These are phyloP conservation scores for Cryptosula pallasiana DNA, from an alignment of 2,888 invertebrate species.

Conservation along the genomic window DNA sequence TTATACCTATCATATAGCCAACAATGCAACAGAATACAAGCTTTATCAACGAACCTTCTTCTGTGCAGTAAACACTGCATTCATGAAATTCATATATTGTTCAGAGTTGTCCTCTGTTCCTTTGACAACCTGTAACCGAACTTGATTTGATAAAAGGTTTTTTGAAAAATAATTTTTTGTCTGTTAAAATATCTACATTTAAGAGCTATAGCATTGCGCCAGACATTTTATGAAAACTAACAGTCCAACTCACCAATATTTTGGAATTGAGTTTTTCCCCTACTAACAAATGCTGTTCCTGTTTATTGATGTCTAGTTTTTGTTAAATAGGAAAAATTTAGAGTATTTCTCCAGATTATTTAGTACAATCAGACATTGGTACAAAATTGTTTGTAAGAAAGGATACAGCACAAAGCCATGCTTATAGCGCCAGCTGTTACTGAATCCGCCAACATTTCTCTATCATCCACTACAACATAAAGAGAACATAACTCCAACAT, in stretches of 20 bases:
- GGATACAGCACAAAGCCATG: slow-evolving; percentile 83
- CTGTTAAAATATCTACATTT: too few species aligned
- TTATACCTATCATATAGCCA: too few species aligned
- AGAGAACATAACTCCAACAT: too few species aligned
- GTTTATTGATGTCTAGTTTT: slow-evolving; percentile 53
- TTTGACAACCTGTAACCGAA: slow-evolving; percentile 61
- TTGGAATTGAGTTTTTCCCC: slow-evolving; percentile 65
- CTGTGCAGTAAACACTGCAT: slow-evolving; percentile 92
- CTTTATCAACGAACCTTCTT: slow-evolving; percentile 55
- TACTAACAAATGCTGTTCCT: slow-evolving; percentile 53
- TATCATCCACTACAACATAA: slow-evolving; percentile 34
- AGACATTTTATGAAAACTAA: too few species aligned
- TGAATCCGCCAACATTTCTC: slow-evolving; percentile 48
- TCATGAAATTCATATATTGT: slow-evolving; percentile 98
- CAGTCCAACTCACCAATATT: slow-evolving; percentile 62
- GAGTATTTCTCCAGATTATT: too few species aligned
- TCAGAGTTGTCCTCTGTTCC: slow-evolving; percentile 69
- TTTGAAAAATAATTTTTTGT: too few species aligned
- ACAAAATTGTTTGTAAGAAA: too few species aligned
- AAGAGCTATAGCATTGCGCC: too few species aligned
- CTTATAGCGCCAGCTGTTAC: slow-evolving; percentile 78
- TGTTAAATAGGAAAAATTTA: too few species aligned
- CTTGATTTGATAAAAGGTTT: too few species aligned
- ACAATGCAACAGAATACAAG: background rate
- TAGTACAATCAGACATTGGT: too few species aligned